Conservation (phyloP, 2,888 invertebrate genomes). For the Xestia xanthographa region DNA sequence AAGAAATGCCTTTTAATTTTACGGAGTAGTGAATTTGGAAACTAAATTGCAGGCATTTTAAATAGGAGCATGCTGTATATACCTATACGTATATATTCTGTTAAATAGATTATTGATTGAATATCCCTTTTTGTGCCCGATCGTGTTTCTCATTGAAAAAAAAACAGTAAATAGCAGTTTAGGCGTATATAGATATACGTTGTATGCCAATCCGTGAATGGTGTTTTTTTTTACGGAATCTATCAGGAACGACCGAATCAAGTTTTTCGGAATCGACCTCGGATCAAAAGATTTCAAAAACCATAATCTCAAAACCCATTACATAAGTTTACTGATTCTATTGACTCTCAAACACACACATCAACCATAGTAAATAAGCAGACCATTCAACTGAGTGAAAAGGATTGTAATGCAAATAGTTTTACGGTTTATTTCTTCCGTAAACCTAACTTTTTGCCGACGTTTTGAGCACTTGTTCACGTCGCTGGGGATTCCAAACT, state of each 20-base stretch:
- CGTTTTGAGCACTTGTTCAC: constrained; percentile 46
- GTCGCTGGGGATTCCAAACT: constrained; percentile 31
- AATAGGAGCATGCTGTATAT: too few species aligned
- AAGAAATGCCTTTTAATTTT: neutral
- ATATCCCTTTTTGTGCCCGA: neutral
- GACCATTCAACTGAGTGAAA: constrained; percentile 39
- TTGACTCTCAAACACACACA: neutral
- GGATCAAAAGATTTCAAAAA: neutral
- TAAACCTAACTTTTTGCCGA: constrained; percentile 48
- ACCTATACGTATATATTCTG: neutral
- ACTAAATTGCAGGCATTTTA: neutral
- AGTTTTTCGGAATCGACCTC: neutral
- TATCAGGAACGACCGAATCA: neutral
- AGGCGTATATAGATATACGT: neutral
- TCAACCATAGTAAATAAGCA: constrained; percentile 30
- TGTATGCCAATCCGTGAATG: neutral
- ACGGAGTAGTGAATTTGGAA: neutral
- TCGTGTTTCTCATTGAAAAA: neutral
- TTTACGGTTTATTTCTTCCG: constrained; percentile 51
- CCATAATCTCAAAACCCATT: neutral
- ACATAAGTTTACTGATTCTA: neutral
- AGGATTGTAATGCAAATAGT: constrained; percentile 60
- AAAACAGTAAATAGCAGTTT: neutral
- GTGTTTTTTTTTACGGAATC: neutral
- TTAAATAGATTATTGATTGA: neutral